Evolutionary conservation across 2,797 vertebrate species (phyloP), one percentile per base, ranked within the genome.

Genomic region (Siniperca undulata): DNA sequence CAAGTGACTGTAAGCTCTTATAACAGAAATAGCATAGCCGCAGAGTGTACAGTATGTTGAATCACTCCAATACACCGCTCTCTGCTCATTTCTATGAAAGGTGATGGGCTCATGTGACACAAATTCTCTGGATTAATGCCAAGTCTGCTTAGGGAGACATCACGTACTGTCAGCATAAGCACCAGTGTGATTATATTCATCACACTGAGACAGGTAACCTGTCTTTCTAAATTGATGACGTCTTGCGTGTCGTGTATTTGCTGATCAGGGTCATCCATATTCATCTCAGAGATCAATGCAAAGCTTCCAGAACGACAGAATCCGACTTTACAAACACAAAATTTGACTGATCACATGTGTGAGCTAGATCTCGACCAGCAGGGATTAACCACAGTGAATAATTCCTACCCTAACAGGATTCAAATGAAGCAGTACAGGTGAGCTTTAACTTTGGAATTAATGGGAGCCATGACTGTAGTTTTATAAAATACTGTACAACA

Each of bases 1-100:
- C 55, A 79, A 87, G 86, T 64, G 4, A 62, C 36, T 61, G 27
- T 3, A n/a, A 3, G 59, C 52, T 74, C 65, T 40, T 74, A 4
- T 24, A 70, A 52, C 67, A 83, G 60, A 42, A 73, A 85, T 34
- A 69, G 71, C 44, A 72, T 2, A 6, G 59, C 40, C 40, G 42
- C 59, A 16, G 17, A n/a, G 24, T 19, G n/a, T 6, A 7, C 12
- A 3, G 30, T 5, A 2, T 16, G 71, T 70, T 34, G 30, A 24
- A 62, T 27, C 36, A 11, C 17, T 34, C 42, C 42, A 13, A 1
- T 12, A 20, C 38, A 44, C 34, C 46, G 55, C 22, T 22, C 48
- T 66, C 11, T 60, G 38, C 3, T 74, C 16, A 27, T 76, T 75
- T 60, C 38, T 44, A 20, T 34, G 4, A 64, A 8, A 40, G 36